Evolutionary conservation across 2,797 vertebrate species (phyloP).

Genomic region (Podargus strigoides): DNA sequence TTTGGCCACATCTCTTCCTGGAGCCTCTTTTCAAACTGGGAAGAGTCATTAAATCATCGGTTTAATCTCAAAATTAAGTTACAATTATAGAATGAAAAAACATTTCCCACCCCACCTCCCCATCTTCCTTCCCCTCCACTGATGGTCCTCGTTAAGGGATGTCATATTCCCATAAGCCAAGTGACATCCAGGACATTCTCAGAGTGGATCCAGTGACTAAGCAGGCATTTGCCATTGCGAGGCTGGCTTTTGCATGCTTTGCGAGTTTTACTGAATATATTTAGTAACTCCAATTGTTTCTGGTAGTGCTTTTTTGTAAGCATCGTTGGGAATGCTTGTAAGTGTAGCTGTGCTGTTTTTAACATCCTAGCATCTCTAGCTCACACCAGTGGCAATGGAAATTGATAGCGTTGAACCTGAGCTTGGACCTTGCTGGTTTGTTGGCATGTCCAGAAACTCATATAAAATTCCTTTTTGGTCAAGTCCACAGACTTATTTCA

Average conservation of each 20-base stretch:
- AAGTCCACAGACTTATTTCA: neutral
- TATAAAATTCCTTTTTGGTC: neutral
- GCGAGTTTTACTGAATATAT: neutral
- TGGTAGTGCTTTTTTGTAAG: neutral
- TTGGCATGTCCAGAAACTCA: neutral
- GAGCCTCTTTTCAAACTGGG: neutral
- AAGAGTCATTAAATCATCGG: neutral
- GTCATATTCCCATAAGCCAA: neutral
- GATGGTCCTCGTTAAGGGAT: neutral
- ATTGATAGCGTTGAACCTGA: neutral
- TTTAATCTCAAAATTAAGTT: neutral
- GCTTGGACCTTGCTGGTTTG: neutral
- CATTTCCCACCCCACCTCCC: neutral
- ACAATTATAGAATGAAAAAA: neutral
- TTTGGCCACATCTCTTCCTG: neutral
- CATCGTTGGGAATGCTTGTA: neutral
- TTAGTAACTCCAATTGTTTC: slow-evolving; percentile 41
- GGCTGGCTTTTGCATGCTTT: slow-evolving; percentile 4
- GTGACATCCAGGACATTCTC: neutral
- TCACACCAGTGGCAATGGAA: neutral
- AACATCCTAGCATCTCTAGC: neutral
- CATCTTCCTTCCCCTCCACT: neutral
- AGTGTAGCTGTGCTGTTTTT: neutral
- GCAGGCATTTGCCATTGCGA: neutral
- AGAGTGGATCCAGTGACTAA: neutral